Percentiles rank a stretch among this genome's conserved stretches.
Conservation (phyloP, 2,797 vertebrate genomes). For the Hirundo rustica region DNA sequence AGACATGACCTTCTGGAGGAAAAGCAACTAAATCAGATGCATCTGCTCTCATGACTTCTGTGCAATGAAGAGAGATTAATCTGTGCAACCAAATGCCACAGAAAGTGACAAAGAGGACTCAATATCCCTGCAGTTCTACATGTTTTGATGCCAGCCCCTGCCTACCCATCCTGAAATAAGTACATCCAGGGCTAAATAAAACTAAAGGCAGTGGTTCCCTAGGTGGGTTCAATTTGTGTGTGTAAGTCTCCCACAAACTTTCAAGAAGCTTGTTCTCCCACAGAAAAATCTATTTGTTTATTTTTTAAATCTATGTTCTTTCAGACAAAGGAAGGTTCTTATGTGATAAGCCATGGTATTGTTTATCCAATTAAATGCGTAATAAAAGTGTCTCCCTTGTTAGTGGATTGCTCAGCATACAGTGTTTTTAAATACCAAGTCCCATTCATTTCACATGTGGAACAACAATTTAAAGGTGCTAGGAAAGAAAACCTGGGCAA, state of each 20-base stretch:
- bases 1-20: neutral
- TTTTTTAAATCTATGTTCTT: neutral
- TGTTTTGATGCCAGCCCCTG: neutral
- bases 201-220: neutral
- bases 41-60: neutral
- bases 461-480: conserved; percentile 8
- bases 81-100: neutral
- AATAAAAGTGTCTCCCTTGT: neutral
- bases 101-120: neutral
- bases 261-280: neutral
- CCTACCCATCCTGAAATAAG: neutral
- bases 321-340: neutral
- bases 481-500: neutral
- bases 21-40: neutral
- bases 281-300: neutral
- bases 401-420: neutral
- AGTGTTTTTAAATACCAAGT: neutral
- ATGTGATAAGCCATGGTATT: neutral
- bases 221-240: neutral
- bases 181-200: neutral
- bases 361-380: neutral
- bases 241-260: neutral
- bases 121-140: neutral
- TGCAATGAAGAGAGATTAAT: neutral
- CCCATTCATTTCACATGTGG: neutral